Conservation (phyloP, 2,888 invertebrate species). For the Drosophila phalerata region DNA sequence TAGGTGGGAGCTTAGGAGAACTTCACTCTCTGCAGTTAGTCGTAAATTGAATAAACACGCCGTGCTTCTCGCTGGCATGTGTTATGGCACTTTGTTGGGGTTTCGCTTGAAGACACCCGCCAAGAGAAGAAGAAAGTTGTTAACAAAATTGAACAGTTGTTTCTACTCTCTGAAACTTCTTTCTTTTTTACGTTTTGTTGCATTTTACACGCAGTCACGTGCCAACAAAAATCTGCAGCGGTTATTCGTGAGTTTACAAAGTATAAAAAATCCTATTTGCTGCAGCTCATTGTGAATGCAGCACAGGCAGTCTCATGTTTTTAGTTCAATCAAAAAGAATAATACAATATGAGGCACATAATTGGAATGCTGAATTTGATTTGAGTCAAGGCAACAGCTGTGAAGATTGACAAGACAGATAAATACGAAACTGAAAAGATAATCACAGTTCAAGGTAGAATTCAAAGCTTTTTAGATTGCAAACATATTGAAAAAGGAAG, state of each 20-base stretch:
- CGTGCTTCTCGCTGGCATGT: conserved; percentile 36
- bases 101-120: conserved; percentile 35
- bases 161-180: conserved; percentile 2
- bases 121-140: conserved; percentile 56
- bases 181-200: background rate
- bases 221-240: conserved; percentile 49
- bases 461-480: background rate
- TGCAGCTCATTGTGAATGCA: conserved; percentile 53
- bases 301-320: conserved; percentile 22
- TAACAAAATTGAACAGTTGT: conserved; percentile 54
- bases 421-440: background rate
- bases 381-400: conserved; percentile 1
- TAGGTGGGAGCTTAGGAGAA: background rate
- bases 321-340: conserved; percentile 53
- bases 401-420: background rate
- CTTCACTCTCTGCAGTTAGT: conserved; percentile 60
- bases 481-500: no score
- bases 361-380: conserved; percentile 30
- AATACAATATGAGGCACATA: conserved; percentile 19
- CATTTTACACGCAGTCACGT: conserved; percentile 65
- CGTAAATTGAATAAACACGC: conserved; percentile 70
- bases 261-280: conserved; percentile 15
- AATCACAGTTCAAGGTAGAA: background rate
- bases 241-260: conserved; percentile 18
- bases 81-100: conserved; percentile 48